A percentile compares a stretch with the other conserved stretches of the same genome.
Conservation (phyloP, 92 coral and sea anemone genomes). For the Pocillopora grandis region DNA sequence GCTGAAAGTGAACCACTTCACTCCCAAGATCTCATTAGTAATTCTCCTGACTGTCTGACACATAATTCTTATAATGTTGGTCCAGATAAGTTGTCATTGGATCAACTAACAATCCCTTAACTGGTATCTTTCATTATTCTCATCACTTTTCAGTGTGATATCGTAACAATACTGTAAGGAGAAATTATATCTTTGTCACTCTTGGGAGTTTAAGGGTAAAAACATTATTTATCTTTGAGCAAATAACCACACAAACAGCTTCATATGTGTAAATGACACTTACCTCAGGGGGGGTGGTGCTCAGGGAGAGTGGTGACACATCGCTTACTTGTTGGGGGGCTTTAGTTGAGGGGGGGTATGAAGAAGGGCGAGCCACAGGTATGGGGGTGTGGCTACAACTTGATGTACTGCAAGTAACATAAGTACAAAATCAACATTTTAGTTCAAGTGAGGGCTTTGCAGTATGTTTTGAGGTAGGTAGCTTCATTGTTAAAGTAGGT, state of each 20-base stretch:
- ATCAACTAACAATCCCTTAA: too few relatives aligned
- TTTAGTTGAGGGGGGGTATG: slow-evolving; percentile 64
- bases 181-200: too few relatives aligned
- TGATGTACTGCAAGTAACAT: slow-evolving; percentile 14
- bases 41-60: too few relatives aligned
- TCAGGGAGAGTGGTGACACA: slow-evolving; percentile 73
- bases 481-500: neutral
- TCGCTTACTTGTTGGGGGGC: slow-evolving; percentile 59
- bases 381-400: slow-evolving; percentile 63
- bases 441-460: neutral
- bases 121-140: too few relatives aligned
- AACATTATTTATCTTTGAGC: neutral
- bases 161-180: too few relatives aligned
- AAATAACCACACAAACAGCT: neutral
- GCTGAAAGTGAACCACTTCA: too few relatives aligned
- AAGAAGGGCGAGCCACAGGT: slow-evolving; percentile 49
- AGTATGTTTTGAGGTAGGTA: neutral
- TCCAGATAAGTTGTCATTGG: too few relatives aligned
- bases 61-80: too few relatives aligned
- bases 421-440: neutral
- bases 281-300: slow-evolving; percentile 91
- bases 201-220: too few relatives aligned
- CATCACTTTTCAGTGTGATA: too few relatives aligned
- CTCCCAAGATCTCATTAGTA: too few relatives aligned
- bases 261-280: neutral